A percentile compares a stretch with the other conserved stretches of the same genome.
phyloP scores from a whole-genome alignment of 2,888 invertebrate genomes.

The Drosophila koepferae region DNA sequence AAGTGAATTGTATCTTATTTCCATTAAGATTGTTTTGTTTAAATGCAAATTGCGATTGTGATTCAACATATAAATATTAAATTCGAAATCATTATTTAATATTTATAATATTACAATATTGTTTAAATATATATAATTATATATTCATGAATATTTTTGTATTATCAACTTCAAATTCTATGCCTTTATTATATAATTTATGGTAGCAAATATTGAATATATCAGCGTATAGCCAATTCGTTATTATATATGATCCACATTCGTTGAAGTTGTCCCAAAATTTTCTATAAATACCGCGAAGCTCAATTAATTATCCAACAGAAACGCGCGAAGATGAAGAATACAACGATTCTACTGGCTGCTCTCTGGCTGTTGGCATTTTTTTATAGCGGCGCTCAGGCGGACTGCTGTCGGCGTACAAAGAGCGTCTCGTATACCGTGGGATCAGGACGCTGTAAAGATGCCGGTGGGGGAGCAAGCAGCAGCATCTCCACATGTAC shows the following conservation, averaged over 20 bases:
- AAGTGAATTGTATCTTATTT: too few relatives aligned
- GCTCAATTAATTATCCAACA: too few relatives aligned
- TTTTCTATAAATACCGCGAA: neutral
- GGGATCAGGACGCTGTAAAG: neutral
- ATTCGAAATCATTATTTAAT: too few relatives aligned
- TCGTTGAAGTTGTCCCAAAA: neutral
- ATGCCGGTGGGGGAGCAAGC: neutral
- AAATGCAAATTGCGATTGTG: neutral
- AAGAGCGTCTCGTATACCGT: neutral
- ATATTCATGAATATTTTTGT: too few relatives aligned
- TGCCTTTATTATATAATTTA: too few relatives aligned
- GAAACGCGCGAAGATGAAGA: neutral
- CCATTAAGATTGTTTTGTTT: too few relatives aligned
- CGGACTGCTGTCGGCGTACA: neutral
- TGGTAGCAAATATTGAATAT: too few relatives aligned
- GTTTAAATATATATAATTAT: neutral
- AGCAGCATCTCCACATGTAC: neutral
- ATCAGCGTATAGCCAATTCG: neutral
- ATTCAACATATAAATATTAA: neutral
- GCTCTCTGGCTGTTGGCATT: neutral
- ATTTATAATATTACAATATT: too few relatives aligned
- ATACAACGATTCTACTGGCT: neutral
- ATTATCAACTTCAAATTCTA: too few relatives aligned
- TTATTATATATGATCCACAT: neutral
- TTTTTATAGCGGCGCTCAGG: neutral